Percentiles rank a stretch among this genome's conserved stretches.
Conservation (phyloP, 2,888 invertebrate genomes). For the Neuroscelio doddi region DNA sequence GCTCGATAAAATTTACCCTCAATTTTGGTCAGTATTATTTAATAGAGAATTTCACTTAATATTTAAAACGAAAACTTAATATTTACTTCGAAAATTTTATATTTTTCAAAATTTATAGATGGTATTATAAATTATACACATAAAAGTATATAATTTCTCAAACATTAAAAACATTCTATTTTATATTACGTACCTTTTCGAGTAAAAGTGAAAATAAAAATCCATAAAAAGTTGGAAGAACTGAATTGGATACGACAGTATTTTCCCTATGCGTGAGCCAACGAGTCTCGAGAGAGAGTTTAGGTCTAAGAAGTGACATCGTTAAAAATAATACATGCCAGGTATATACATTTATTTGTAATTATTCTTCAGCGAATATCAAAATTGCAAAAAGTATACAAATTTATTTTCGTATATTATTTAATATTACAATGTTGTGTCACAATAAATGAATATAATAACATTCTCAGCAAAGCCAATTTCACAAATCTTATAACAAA, state of each 20-base stretch:
- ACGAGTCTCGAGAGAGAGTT: slow-evolving; percentile 44
- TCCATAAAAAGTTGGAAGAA: slow-evolving; percentile 36
- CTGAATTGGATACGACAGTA: slow-evolving; percentile 37
- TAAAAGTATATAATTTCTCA: no score
- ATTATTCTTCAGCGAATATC: neutral
- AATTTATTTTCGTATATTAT: neutral
- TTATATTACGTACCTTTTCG: slow-evolving; percentile 22
- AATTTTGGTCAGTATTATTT: no score
- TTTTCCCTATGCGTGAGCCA: slow-evolving; percentile 29
- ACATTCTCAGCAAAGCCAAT: slow-evolving; percentile 9
- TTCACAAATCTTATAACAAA: slow-evolving; percentile 12
- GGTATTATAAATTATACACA: no score
- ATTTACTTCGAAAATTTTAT: no score
- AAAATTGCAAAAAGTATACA: neutral
- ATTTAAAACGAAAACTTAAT: no score
- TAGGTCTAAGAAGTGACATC: slow-evolving; percentile 33
- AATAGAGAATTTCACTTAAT: no score
- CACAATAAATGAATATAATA: neutral
- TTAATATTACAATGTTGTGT: neutral
- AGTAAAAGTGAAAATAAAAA: slow-evolving; percentile 37
- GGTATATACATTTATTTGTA: neutral
- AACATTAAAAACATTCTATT: slow-evolving; percentile 18
- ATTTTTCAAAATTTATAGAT: no score
- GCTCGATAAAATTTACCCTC: no score
- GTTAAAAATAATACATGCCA: slow-evolving; percentile 36